Evolutionary conservation across 64 coral and sea anemone genomes (phyloP), one percentile per base, ranked within the genome.

Genomic region (Cladopsammia gracilis): DNA sequence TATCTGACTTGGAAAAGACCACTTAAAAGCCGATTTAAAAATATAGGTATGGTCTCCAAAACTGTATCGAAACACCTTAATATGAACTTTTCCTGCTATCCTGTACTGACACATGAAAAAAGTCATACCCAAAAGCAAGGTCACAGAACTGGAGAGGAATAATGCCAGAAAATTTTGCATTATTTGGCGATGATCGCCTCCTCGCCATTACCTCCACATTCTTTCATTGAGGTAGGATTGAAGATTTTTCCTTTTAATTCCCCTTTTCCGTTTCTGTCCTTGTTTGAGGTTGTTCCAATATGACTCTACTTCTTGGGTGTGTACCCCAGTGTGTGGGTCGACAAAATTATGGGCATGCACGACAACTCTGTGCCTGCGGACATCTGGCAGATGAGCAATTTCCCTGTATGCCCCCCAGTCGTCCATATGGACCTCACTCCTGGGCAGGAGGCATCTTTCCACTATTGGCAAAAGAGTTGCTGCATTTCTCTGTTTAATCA

Each of bases 291-390:
- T 20, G 10, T 13, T 24, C 79, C 79, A 83, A 4, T 10, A 62
- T 10, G 58, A 83, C 25, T 83, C 79, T 2, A 61, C 52, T 19
- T 83, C 58, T 24, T 83, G 79, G 7, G 79, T 83, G 53, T 76
- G 49, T 20, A 90, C 75, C 9, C 88, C 88, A 16, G 88, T 90
- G 20, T 58, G 42, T 59, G 88, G 75, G 68, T 90, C 75, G 15
- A 90, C 88, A 14, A 90, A 90, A 79, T 90, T 64, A 25, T 24
- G 69, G 14, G 43, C 14, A 46, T 87, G 85, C 5, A 49, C 48
- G 8, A 87, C 85, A 58, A 87, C 19, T 56, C 85, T 23, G 20
- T 87, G 64, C 6, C 19, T 71, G 11, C 5, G 3, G 46, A 87
- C 62, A 58, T 87, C 51, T 5, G 65, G 4, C 19, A 58, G 7